Percentiles rank a stretch among this genome's conserved stretches.
phyloP scores from a whole-genome alignment of 2,797 vertebrate genomes.

The Tenualosa ilisha region DNA sequence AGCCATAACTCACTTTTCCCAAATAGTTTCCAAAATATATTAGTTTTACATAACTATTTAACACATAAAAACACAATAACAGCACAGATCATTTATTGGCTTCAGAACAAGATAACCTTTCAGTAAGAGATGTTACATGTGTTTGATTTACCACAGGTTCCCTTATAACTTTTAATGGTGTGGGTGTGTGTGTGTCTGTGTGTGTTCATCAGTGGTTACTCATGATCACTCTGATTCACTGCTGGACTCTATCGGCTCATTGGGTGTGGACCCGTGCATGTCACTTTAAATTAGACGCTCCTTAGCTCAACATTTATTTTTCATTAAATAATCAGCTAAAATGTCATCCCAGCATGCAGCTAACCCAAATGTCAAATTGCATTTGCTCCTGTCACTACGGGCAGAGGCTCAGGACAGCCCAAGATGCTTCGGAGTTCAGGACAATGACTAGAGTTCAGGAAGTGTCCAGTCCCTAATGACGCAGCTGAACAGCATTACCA shows the following conservation, averaged over 20 bases:
- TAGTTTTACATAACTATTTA: not conserved
- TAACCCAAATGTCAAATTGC: not conserved
- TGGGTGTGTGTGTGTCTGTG: not conserved
- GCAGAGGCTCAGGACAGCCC: not conserved
- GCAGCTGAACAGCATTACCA: not conserved
- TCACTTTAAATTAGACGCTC: constrained; percentile 5
- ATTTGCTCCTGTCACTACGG: not conserved
- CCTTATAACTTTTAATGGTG: not conserved
- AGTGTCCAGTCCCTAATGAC: too few species aligned
- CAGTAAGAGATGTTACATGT: not conserved
- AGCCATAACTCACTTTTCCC: not conserved
- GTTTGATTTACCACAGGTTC: not conserved
- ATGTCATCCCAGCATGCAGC: constrained; percentile 5
- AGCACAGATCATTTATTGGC: not conserved
- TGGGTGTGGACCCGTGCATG: not conserved
- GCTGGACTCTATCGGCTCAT: not conserved
- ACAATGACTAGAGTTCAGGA: too few species aligned
- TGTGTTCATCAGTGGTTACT: not conserved
- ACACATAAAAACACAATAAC: not conserved
- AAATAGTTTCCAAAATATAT: not conserved
- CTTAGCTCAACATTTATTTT: constrained; percentile 16
- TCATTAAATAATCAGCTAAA: constrained; percentile 18
- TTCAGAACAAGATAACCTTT: not conserved
- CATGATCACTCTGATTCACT: constrained; percentile 9
- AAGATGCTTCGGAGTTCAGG: not conserved